These are phyloP conservation scores for Epizoanthus ramosus DNA, from an alignment of 92 coral and sea anemone species.

Conservation along the genomic window DNA sequence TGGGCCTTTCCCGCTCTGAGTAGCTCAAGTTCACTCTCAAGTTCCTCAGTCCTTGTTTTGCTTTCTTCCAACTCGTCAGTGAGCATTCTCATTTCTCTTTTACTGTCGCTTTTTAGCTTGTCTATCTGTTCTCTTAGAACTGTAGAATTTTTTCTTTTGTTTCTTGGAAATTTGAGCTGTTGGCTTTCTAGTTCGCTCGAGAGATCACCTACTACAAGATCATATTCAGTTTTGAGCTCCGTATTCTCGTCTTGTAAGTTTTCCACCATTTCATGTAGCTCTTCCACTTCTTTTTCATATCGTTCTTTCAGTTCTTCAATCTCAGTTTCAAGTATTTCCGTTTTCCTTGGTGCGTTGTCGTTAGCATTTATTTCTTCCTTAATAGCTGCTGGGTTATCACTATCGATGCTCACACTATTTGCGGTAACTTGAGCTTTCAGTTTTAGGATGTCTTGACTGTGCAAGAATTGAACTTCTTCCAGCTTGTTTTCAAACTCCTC, in stretches of 20 bases:
- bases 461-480: constrained; percentile 3
- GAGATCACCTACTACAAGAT: constrained; percentile 82
- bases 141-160: constrained; percentile 46
- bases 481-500: constrained; percentile 14
- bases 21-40: constrained; percentile 51
- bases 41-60: constrained; percentile 54
- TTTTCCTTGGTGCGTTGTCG: constrained; percentile 54
- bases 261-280: constrained; percentile 80
- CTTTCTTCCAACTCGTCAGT: constrained; percentile 65
- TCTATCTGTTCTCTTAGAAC: constrained; percentile 66
- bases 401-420: constrained; percentile 39
- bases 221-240: constrained; percentile 84
- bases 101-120: constrained; percentile 56
- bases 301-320: constrained; percentile 68
- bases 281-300: constrained; percentile 72
- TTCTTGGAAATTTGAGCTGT: constrained; percentile 43
- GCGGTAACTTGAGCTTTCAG: constrained; percentile 52
- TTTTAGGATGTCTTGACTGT: constrained; percentile 7
- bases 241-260: constrained; percentile 80
- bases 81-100: constrained; percentile 56
- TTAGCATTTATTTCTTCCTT: constrained; percentile 58
- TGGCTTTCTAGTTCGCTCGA: constrained; percentile 71
- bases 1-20: constrained; percentile 38
- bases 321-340: constrained; percentile 48
- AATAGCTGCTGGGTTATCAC: constrained; percentile 49